Percentiles rank a stretch among this genome's conserved stretches.
phyloP scores from a whole-genome alignment of 1,140 invertebrate species.

The Macrosteles quadrilineatus region DNA sequence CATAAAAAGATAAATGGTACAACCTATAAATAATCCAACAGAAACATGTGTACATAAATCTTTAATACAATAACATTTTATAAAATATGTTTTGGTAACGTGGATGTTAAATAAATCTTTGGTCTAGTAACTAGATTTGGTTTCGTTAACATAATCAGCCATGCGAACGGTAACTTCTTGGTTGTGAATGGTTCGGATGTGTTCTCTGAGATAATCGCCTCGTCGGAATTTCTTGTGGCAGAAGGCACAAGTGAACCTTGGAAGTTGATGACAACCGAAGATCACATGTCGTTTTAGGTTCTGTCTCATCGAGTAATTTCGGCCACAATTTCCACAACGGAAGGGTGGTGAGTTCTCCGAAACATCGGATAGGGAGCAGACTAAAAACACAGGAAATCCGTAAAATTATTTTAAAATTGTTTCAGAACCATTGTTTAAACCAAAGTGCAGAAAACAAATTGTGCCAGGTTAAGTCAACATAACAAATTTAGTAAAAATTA shows the following conservation, averaged over 20 bases:
- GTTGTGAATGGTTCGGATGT: background rate
- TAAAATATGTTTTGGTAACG: no score
- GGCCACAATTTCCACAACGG: slow-evolving; percentile 49
- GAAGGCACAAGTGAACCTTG: slow-evolving; percentile 53
- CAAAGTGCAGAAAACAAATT: background rate
- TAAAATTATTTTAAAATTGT: no score
- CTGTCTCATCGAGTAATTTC: slow-evolving; percentile 53
- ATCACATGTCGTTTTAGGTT: slow-evolving; percentile 56
- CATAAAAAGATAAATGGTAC: no score
- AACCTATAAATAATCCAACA: no score
- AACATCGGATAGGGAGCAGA: background rate
- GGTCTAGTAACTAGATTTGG: no score
- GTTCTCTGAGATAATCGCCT: slow-evolving; percentile 1
- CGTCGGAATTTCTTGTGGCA: slow-evolving; percentile 5
- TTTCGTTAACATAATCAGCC: background rate
- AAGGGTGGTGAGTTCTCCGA: background rate
- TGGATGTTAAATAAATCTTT: no score
- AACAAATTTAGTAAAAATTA: no score
- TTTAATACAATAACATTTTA: no score
- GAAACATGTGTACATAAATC: no score
- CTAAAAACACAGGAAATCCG: background rate
- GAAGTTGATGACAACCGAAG: slow-evolving; percentile 56
- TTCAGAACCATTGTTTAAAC: no score
- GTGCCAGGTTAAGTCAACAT: no score
- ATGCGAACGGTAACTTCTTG: background rate